Evolutionary conservation across 1,140 invertebrate species (phyloP).

Genomic region (Meloidogyne chitwoodi): DNA sequence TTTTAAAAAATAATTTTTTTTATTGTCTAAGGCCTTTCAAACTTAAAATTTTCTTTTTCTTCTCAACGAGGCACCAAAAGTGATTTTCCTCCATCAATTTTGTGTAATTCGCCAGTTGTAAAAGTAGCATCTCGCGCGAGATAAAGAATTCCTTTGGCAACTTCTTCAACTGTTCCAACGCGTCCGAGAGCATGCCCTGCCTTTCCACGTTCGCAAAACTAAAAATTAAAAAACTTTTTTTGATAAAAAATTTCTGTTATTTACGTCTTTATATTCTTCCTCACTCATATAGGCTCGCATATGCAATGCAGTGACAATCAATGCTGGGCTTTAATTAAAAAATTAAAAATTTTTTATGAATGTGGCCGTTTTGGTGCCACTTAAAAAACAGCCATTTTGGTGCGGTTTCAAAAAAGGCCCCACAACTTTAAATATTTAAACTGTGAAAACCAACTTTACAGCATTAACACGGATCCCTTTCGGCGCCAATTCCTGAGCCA

Average conservation of each 20-base stretch:
- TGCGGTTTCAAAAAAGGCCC: too few relatives aligned
- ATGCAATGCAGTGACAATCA: constrained; percentile 74
- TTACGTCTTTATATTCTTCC: constrained; percentile 68
- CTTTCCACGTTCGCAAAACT: constrained; percentile 64
- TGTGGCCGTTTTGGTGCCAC: too few relatives aligned
- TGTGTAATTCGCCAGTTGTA: constrained; percentile 62
- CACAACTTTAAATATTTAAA: background rate
- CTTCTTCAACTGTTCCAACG: constrained; percentile 63
- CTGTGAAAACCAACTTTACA: constrained; percentile 48
- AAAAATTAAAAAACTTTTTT: constrained; percentile 5
- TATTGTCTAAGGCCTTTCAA: too few relatives aligned
- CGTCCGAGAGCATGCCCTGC: constrained; percentile 65
- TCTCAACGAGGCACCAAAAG: constrained; percentile 51
- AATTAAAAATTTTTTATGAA: background rate
- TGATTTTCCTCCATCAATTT: constrained; percentile 61
- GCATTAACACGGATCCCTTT: constrained; percentile 61
- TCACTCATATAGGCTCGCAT: constrained; percentile 72
- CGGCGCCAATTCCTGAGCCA: constrained; percentile 61
- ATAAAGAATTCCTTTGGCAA: constrained; percentile 64
- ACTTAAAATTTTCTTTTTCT: background rate
- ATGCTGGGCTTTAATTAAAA: constrained; percentile 68
- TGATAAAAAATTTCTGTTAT: background rate
- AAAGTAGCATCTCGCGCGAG: constrained; percentile 64
- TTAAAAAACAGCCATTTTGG: too few relatives aligned
- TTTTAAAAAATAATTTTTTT: too few relatives aligned